These are phyloP conservation scores for Mesorhabditis sp. DNA, from an alignment of 2,888 invertebrate species.

Conservation along the genomic window DNA sequence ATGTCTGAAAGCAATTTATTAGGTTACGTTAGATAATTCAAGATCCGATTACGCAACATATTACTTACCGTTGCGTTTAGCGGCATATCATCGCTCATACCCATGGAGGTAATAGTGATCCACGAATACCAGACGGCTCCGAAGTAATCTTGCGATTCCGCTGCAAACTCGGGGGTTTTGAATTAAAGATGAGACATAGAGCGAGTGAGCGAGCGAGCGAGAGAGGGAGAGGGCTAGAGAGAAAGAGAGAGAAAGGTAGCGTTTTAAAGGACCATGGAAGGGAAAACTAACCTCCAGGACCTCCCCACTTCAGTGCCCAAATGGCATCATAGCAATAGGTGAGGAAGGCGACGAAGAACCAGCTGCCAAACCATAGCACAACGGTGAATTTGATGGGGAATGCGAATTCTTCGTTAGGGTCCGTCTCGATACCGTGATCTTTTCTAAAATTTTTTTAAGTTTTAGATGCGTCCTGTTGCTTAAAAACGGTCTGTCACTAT, in stretches of 20 bases:
- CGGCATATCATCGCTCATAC: neutral
- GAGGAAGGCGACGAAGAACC: neutral
- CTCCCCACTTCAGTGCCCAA: neutral
- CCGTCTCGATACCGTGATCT: conserved; percentile 1
- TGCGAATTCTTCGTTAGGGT: neutral
- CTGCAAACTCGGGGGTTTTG: no score
- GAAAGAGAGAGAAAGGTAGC: no score
- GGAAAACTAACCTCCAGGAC: neutral
- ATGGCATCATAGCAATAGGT: neutral
- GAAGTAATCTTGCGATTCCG: neutral
- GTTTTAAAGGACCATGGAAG: neutral
- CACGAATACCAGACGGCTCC: neutral
- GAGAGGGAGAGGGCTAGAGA: no score
- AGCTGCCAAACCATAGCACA: neutral
- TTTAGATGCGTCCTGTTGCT: no score
- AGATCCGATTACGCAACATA: neutral
- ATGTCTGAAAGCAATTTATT: neutral
- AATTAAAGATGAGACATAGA: no score
- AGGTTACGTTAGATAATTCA: no score
- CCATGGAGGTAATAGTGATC: neutral
- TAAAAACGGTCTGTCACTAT: no score
- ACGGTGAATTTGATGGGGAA: conserved; percentile 4
- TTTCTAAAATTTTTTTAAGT: neutral
- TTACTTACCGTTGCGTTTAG: neutral
- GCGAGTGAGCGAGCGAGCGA: no score